Percentiles rank a stretch among this genome's conserved stretches.
Evolutionary conservation across 2,797 vertebrate species (phyloP).

Genomic region (Picus viridis): DNA sequence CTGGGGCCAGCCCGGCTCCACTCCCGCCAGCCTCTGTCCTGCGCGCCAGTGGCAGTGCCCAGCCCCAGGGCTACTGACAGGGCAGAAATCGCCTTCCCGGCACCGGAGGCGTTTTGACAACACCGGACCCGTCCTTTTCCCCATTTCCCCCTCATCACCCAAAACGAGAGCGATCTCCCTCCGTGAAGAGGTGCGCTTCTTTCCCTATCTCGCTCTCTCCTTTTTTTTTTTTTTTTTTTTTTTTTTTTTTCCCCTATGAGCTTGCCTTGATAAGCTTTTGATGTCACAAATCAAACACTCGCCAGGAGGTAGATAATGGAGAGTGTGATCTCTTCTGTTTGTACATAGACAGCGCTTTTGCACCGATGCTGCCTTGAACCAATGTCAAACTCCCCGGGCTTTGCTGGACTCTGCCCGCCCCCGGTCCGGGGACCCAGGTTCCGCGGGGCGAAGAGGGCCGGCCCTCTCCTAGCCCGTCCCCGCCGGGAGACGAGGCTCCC

Average conservation of each 20-base stretch:
- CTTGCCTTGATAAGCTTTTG: constrained; percentile 55
- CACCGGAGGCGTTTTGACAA: background rate
- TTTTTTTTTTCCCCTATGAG: background rate
- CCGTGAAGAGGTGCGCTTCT: background rate
- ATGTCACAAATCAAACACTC: constrained; percentile 65
- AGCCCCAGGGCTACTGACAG: background rate
- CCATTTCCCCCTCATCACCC: background rate
- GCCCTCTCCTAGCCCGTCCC: background rate
- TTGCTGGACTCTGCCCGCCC: background rate
- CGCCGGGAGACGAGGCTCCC: background rate
- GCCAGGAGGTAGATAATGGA: constrained; percentile 58
- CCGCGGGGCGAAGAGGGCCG: background rate
- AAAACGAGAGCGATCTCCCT: background rate
- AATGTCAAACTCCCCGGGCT: background rate
- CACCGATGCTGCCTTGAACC: constrained; percentile 9
- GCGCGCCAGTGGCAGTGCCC: background rate
- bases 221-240: too few relatives aligned
- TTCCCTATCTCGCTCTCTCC: too few relatives aligned
- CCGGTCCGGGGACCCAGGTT: background rate
- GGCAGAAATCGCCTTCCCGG: background rate
- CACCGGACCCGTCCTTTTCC: background rate
- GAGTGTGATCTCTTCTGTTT: constrained; percentile 65
- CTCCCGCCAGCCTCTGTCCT: background rate
- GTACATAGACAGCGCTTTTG: constrained; percentile 41
- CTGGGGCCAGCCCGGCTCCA: background rate